Conservation (phyloP, 2,888 invertebrate genomes). For the Cyrtodaria siliqua region DNA sequence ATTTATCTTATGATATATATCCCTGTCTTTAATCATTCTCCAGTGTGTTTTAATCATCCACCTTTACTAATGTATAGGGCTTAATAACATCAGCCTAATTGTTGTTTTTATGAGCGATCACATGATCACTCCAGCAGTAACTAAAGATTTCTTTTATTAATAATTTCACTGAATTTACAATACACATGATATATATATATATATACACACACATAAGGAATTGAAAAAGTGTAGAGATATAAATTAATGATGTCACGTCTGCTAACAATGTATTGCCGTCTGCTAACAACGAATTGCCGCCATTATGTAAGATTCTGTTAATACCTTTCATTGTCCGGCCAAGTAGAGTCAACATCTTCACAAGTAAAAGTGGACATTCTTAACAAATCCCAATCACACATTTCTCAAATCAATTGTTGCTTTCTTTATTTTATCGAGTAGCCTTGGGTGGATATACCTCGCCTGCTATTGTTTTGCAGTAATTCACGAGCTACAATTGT, state of each 20-base stretch:
- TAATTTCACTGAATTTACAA: background rate
- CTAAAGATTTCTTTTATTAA: background rate
- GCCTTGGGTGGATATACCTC: constrained; percentile 37
- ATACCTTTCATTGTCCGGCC: background rate
- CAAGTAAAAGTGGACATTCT: constrained; percentile 22
- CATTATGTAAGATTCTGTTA: background rate
- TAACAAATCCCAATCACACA: constrained; percentile 39
- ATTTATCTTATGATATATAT: background rate
- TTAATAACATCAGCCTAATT: constrained; percentile 2
- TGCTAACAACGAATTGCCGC: too few species aligned
- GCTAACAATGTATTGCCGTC: too few species aligned
- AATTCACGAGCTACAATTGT: constrained; percentile 38
- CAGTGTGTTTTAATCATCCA: constrained; percentile 24
- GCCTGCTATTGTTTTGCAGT: constrained; percentile 49
- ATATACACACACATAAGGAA: too few species aligned
- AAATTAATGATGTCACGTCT: too few species aligned
- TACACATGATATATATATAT: too few species aligned
- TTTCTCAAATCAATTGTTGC: constrained; percentile 44
- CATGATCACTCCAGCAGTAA: constrained; percentile 7
- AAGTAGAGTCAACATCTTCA: constrained; percentile 26
- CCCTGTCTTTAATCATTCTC: constrained; percentile 11
- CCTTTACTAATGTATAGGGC: background rate
- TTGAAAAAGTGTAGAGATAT: too few species aligned
- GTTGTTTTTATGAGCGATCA: constrained; percentile 9
- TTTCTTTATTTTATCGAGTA: background rate